Base-by-base conservation (phyloP, 2,888 invertebrate genomes). In the Leptodirus hochenwartii region DNA sequence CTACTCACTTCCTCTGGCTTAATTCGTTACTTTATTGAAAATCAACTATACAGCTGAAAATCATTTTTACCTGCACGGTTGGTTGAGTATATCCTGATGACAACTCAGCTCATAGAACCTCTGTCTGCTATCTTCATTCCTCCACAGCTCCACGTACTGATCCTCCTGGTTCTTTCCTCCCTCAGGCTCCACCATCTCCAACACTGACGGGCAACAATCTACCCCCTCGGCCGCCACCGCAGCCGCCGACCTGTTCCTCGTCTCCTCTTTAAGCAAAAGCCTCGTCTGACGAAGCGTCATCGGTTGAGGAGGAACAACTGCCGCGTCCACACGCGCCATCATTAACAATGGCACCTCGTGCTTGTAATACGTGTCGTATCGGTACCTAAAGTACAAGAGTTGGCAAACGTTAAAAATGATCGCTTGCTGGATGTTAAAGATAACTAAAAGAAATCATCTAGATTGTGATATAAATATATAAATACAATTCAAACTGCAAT, bases 81-180 rank as follows among this genome's bases (percentile, higher is more conserved):
- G 65, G 47, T 74, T 68, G 39, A 67, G 68, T 27, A 81, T 68
- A 30, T 67, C 69, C 15, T 66, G 60, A 22, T 68, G 66, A 51
- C 87, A 87, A 17, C 78, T 78, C 33, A 76, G 64, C 58, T 85
- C 82, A 58, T 76, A 80, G 49, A 87, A 76, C 37, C 70, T 58
- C 47, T 76, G 76, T 39, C 58, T 62, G 46, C 69, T 70, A 37
- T 69, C 65, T 29, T 69, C 71, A 48, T 75, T 72, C 38, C 75
- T 65, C 58, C 74, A 84, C 13, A 84, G 63, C 42, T 77, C 71
- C 28, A 84, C 74, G 53, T 66, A 72, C 46, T 69, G 62, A 33
- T 69, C 73, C 40, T 72, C 64, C 44, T 69, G 69, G 44, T 78
- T 81, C 38, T 70, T 66, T 40, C 84, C 85, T 30, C 78, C 80